Conservation (phyloP, 2,113 vertebrate species). For the Festucalex cinctus region DNA sequence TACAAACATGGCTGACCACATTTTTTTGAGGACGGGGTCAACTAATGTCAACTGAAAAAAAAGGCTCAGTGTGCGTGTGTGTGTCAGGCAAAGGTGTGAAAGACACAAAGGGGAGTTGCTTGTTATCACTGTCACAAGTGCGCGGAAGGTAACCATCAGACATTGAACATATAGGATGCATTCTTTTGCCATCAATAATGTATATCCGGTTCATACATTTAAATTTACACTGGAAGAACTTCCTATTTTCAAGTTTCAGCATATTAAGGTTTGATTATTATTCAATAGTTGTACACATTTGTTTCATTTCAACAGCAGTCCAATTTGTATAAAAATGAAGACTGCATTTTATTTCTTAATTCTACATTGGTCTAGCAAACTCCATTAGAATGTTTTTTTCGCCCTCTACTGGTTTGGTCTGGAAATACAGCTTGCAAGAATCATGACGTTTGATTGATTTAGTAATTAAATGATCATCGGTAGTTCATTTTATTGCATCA, state of each 20-base stretch:
- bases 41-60: slow-evolving; percentile 11
- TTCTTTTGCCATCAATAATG: neutral
- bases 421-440: slow-evolving; percentile 2
- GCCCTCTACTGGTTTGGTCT: slow-evolving; percentile 33
- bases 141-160: neutral
- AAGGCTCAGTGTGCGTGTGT: slow-evolving; percentile 4
- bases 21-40: slow-evolving; percentile 16
- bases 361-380: neutral
- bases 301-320: neutral
- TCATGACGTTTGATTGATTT: neutral
- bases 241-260: neutral
- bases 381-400: slow-evolving; percentile 3
- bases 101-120: neutral
- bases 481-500: neutral
- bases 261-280: neutral
- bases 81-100: neutral
- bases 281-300: neutral
- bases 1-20: slow-evolving; percentile 39
- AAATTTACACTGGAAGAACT: neutral
- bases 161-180: neutral
- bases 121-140: neutral
- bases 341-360: neutral
- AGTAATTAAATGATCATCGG: neutral
- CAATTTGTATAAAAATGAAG: neutral
- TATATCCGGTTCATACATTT: neutral